Evolutionary conservation across 1,140 invertebrate genomes (phyloP).

Genomic region (Lucilia cuprina): DNA sequence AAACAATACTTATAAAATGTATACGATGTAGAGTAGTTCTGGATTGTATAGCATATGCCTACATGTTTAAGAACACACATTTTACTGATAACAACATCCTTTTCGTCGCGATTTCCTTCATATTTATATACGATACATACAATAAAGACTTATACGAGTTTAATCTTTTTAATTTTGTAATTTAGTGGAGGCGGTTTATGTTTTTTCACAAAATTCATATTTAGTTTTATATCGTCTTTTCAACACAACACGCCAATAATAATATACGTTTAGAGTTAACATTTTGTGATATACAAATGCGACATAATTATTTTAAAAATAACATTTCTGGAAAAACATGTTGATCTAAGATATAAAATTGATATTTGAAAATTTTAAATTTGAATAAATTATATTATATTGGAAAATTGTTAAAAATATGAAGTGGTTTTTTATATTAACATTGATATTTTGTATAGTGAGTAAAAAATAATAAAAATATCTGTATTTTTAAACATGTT

Average conservation of each 20-base stretch:
- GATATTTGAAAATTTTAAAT: background rate
- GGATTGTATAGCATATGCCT: background rate
- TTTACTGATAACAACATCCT: slow-evolving; percentile 36
- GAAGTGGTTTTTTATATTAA: slow-evolving; percentile 7
- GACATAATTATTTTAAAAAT: slow-evolving; percentile 2
- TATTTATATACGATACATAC: slow-evolving; percentile 6
- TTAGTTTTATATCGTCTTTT: slow-evolving; percentile 32
- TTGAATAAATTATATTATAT: background rate
- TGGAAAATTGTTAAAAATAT: slow-evolving; percentile 28
- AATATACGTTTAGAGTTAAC: background rate
- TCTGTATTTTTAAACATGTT: too few species aligned
- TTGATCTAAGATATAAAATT: background rate
- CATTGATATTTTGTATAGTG: slow-evolving; percentile 29
- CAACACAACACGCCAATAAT: background rate
- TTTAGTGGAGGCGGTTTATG: slow-evolving; percentile 4
- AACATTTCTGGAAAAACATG: background rate
- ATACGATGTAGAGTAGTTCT: background rate
- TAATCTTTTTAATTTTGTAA: background rate
- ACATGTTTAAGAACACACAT: background rate
- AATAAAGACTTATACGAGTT: slow-evolving; percentile 1
- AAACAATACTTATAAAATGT: background rate
- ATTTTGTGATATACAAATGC: background rate
- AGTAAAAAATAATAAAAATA: background rate
- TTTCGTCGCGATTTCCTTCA: slow-evolving; percentile 36
- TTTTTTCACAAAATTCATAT: slow-evolving; percentile 12